Base-by-base conservation (phyloP, 2,888 invertebrate genomes). In the Acronicta alni region DNA sequence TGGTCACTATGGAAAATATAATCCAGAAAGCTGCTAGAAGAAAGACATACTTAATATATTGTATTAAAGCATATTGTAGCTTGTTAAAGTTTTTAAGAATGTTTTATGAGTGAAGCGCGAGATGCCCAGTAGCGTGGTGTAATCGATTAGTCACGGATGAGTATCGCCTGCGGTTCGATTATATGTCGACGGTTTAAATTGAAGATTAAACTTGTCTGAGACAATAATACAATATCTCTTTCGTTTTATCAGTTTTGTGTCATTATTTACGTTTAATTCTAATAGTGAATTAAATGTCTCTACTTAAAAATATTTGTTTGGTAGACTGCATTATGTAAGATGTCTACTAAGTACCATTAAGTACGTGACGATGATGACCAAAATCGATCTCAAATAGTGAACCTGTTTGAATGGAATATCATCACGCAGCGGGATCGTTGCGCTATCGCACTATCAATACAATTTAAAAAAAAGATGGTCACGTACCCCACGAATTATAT, bases 401-500 rank as follows among this genome's bases (percentile, higher is more conserved):
- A 90, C 88, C 90, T 90, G 89, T 86, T 85, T 84, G 79, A 82
- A 80, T 77, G 81, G 83, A 89, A 89, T 89, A 89, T 90, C 82
- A 88, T 90, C 88, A 88, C 86, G 88, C 74, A 72, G 78, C 73
- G 70, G 73, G 76, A 82, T 82, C 82, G 83, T 78, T 80, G 81
- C 83, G 77, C 82, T 81, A 75, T 75, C 77, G 61, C 71, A 77
- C 71, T 79, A 75, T 73, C 52, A 47, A 70, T 57, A 74, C 67
- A 60, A 67, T 67, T 16, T 57, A 55, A 68, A 81, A 85, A 87
- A 88, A 85, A 81, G 80, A 88, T 87, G 77, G 89, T 91, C 92
- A 92, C 93, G 92, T 92, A 86, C 83, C 77, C 86, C 88, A 89
- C 90, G 89, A 92, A 91, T 90, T 90, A 89, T 86, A 91, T 89